Conservation (phyloP, 2,888 invertebrate genomes). For the Apotomis betuletana region DNA sequence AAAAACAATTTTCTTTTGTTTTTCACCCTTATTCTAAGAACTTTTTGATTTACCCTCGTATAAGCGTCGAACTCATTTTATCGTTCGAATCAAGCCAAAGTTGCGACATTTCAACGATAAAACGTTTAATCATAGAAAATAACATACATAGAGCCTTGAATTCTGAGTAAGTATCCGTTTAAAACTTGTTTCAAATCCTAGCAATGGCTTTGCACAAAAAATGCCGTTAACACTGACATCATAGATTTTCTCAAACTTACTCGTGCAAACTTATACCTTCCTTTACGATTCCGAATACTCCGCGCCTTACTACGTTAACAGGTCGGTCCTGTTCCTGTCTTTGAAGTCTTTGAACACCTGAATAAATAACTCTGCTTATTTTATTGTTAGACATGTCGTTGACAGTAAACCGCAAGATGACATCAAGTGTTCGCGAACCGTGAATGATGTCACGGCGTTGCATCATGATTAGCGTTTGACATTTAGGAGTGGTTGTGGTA, state of each 20-base stretch:
- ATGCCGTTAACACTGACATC: conserved; percentile 33
- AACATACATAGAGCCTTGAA: background rate
- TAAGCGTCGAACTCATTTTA: background rate
- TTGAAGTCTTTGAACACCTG: conserved; percentile 9
- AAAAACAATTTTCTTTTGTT: too few relatives aligned
- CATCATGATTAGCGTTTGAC: conserved; percentile 35
- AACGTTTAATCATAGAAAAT: conserved; percentile 17
- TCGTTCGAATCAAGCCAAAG: background rate
- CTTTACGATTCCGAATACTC: background rate
- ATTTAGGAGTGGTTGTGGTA: conserved; percentile 26
- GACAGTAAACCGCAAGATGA: conserved; percentile 36
- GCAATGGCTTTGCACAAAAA: conserved; percentile 17
- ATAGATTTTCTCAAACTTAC: conserved; percentile 24
- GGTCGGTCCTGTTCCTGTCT: conserved; percentile 6
- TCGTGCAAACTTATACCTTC: conserved; percentile 19
- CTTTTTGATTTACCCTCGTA: too few relatives aligned
- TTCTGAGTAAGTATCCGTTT: conserved; percentile 17
- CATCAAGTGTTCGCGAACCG: conserved; percentile 32
- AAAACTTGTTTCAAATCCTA: conserved; percentile 23
- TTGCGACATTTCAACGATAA: background rate
- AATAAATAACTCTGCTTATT: conserved; percentile 25
- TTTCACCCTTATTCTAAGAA: too few relatives aligned
- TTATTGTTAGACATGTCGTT: conserved; percentile 23
- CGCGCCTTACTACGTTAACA: conserved; percentile 3
- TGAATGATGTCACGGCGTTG: conserved; percentile 33